Percentiles rank a stretch among this genome's conserved stretches.
Evolutionary conservation across 2,113 vertebrate genomes (phyloP).

Genomic region (Gnathonemus longibarbis): DNA sequence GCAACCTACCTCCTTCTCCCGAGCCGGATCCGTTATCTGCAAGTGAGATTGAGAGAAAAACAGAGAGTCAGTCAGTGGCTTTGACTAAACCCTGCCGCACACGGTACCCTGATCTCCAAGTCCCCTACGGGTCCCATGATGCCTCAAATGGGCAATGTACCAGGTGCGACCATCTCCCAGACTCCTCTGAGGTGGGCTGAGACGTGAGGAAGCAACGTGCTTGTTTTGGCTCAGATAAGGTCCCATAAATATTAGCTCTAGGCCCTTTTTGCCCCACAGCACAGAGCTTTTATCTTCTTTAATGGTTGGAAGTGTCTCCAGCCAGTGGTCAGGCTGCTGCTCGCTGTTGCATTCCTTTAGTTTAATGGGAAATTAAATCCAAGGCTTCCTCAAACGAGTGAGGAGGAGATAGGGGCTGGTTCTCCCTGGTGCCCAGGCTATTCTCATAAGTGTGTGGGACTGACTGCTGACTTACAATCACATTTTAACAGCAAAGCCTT

Average conservation of each 20-base stretch:
- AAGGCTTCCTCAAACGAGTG: neutral
- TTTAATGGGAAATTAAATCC: neutral
- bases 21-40: constrained; percentile 74
- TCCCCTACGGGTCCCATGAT: neutral
- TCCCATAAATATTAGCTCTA: neutral
- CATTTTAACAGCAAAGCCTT: neutral
- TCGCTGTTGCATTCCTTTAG: neutral
- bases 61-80: neutral
- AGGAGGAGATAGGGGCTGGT: neutral
- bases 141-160: neutral
- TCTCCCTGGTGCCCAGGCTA: neutral
- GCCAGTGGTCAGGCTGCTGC: neutral
- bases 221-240: neutral
- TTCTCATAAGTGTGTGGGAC: neutral
- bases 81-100: neutral
- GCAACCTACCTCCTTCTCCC: constrained; percentile 68
- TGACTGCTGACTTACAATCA: neutral
- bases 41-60: constrained; percentile 9
- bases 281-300: neutral
- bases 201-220: neutral
- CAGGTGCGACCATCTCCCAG: neutral
- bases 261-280: neutral
- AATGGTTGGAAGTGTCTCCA: neutral
- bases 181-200: neutral
- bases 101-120: neutral